Base-by-base conservation (phyloP, 2,888 invertebrate genomes). In the Leucophenga montana region DNA sequence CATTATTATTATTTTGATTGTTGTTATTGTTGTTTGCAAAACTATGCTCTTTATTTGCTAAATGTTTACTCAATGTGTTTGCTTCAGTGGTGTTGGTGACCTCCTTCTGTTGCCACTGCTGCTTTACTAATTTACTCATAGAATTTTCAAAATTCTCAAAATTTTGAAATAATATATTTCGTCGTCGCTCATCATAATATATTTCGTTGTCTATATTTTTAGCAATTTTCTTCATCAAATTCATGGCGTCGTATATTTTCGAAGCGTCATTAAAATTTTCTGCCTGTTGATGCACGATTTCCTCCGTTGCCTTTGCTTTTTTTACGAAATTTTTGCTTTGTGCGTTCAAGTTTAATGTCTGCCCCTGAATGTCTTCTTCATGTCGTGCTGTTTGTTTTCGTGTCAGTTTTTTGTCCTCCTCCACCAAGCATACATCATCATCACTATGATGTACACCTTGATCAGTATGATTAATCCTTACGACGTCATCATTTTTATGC, bases 181-280 rank as follows among this genome's bases (percentile, higher is more conserved):
- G 53, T 54, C 9, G n/a, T 22, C 8, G 50, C 61, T 50, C 50
- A 50, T n/a, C n/a, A n/a, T n/a, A n/a, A n/a, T 5, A 33, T 18
- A 68, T 61, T 18, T 68, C 53, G 33, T 59, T 46, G 59, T 72
- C 70, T 74, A 75, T 75, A 85, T 85, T 85, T 83, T 79, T 85
- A 85, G 83, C 75, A 66, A 64, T 71, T n/a, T 59, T 14, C 33
- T 59, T n/a, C 31, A 14, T 14, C 48, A 22, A 20, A 76, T 75
- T 79, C 78, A 78, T 80, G 80, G 80, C 80, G 80, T 80, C 82
- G 77, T 75, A 68, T 67, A 56, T 57, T 65, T 61, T 73, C 76
- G 77, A 78, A 77, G 80, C 85, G 85, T 85, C 83, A 85, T 85
- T 80, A 82, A 78, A 81, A 80, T 82, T 79, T 77, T 82, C 81